Conservation (phyloP, 2,797 vertebrate species). For the Delichon dasypus region DNA sequence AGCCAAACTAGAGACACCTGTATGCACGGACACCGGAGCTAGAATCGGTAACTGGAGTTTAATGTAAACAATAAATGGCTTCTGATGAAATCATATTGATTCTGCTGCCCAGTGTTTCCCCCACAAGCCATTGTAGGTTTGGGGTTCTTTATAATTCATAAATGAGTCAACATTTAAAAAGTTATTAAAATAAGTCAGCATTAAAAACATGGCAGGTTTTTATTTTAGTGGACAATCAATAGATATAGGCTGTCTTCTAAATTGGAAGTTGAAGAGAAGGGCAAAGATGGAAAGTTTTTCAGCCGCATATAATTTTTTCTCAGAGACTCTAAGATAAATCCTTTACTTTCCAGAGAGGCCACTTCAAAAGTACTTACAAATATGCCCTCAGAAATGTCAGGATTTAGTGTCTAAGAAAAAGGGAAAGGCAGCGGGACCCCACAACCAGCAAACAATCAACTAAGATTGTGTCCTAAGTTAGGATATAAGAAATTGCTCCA, state of each 20-base stretch:
- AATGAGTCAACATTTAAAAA: background rate
- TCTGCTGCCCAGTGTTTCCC: too few species aligned
- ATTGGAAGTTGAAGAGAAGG: background rate
- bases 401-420: background rate
- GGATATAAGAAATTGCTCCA: background rate
- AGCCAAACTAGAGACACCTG: too few species aligned
- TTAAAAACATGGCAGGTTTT: background rate
- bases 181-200: background rate
- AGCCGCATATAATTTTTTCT: background rate
- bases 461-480: background rate
- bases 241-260: background rate
- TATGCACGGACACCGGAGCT: too few species aligned
- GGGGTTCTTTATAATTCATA: background rate
- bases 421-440: rapidly evolving
- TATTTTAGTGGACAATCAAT: background rate
- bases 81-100: too few species aligned
- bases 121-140: background rate
- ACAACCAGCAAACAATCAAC: background rate
- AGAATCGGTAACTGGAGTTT: too few species aligned
- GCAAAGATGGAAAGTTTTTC: background rate
- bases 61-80: too few species aligned
- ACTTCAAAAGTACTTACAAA: background rate
- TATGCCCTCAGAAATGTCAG: background rate
- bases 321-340: background rate
- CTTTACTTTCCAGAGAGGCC: background rate